Conservation (phyloP, 2,113 vertebrate species). For the Tragelaphus buxtoni region DNA sequence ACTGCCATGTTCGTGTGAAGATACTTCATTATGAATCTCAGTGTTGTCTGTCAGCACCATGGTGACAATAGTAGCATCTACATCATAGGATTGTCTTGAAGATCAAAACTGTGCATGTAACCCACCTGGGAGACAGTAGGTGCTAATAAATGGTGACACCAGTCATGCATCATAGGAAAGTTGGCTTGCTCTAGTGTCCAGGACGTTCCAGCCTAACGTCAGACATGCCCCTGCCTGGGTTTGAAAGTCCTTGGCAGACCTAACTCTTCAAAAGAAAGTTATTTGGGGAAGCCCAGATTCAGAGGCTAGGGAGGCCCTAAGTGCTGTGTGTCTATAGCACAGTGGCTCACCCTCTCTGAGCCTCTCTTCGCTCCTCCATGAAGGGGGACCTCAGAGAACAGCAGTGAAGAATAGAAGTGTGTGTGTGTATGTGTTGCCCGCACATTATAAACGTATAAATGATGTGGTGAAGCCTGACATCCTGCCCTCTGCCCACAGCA, state of each 20-base stretch:
- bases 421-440: neutral
- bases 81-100: neutral
- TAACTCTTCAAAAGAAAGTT: neutral
- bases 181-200: neutral
- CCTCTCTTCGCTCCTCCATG: neutral
- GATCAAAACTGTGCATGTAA: neutral
- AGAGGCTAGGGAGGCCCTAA: neutral
- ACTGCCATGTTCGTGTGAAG: neutral
- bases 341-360: neutral
- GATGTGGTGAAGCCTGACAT: neutral
- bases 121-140: neutral
- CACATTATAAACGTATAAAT: neutral
- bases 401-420: neutral
- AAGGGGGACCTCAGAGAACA: neutral
- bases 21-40: neutral
- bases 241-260: neutral
- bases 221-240: neutral
- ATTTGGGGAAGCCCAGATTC: neutral
- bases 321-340: neutral
- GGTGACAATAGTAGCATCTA: neutral
- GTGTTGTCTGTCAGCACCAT: neutral
- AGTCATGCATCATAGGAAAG: fast-evolving
- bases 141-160: neutral
- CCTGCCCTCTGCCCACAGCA: neutral
- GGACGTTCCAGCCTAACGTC: neutral